Evolutionary conservation across 2,888 invertebrate genomes (phyloP), one percentile per base, ranked within the genome.

Genomic region (Meloe dianella): DNA sequence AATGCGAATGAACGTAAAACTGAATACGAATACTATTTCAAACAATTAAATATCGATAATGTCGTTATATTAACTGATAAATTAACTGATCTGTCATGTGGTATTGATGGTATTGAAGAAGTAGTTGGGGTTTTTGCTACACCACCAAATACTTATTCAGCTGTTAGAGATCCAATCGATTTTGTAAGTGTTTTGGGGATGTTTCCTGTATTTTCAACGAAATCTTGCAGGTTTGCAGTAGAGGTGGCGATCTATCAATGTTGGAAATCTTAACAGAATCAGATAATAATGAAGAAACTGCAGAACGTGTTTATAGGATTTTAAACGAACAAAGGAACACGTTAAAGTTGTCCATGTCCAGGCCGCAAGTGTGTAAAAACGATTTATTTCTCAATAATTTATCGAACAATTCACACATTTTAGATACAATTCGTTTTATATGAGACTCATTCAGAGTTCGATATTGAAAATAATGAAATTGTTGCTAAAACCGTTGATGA

Each of bases 71-170:
- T 84, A 73, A 82, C 85, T 0, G 87, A 88, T 71, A 82, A 85
- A 56, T 83, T 87, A 60, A 85, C 85, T n/a, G 85, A 87, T 41
- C 77, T 86, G 51, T 82, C 86, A 10, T 80, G 85, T 61, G 86
- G 87, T 69, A 85, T 87, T 1, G 79, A 83, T 51, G 86, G 87
- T 47, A 84, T 90, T 72, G 87, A 89, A 66, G 86, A 87, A 57
- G 89, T 89, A 0, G 89, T 90, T 0, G 88, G 89, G 0, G 86
- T 91, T 1, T 85, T 90, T 72, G 94, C 92, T 0, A 91, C 92
- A 0, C 94, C 94, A 0, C 92, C 93, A 0, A 93, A 92, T 79
- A 93, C 93, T 0, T 93, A 92, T 78, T 92, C 92, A 0, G 92
- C 92, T 0, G 90, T 94, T 27, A 87, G 87, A 0, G 93, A 94